A percentile compares a stretch with the other conserved stretches of the same genome.
Evolutionary conservation across 2,113 vertebrate species (phyloP).

Genomic region (Bothrops jararaca): DNA sequence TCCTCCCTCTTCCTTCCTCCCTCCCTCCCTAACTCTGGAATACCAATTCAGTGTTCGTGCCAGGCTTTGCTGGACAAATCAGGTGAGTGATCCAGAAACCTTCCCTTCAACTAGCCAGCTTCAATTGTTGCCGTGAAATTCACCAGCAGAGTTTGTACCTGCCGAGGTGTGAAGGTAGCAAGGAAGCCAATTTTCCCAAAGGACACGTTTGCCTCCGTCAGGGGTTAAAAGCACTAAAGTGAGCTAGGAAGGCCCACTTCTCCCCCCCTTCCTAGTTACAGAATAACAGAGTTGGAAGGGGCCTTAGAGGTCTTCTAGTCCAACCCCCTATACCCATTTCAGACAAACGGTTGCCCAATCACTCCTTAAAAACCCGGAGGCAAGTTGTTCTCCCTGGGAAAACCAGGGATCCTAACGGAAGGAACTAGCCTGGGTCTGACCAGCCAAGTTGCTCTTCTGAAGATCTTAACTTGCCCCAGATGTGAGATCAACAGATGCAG

Average conservation of each 20-base stretch:
- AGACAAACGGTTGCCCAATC: neutral
- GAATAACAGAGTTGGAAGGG: too few relatives aligned
- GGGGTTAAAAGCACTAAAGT: neutral
- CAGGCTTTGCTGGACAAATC: neutral
- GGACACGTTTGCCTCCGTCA: neutral
- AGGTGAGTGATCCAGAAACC: too few relatives aligned
- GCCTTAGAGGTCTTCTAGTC: too few relatives aligned
- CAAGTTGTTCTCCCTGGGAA: neutral
- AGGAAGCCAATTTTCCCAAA: neutral
- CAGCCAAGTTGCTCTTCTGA: neutral
- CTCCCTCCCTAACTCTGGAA: too few relatives aligned
- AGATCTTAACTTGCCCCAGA: neutral
- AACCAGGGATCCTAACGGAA: neutral
- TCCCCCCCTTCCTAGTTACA: neutral
- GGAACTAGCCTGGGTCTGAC: too few relatives aligned
- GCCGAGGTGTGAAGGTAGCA: neutral
- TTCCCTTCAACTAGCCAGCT: neutral
- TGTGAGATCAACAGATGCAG: neutral
- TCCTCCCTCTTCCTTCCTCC: too few relatives aligned
- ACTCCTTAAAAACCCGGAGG: neutral
- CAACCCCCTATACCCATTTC: too few relatives aligned
- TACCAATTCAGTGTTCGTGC: accelerated
- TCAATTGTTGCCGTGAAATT: neutral
- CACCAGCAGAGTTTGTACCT: neutral
- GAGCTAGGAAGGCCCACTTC: neutral